A percentile compares a stretch with the other conserved stretches of the same genome.
Conservation (phyloP, 2,888 invertebrate genomes). For the Saturnia japonica region DNA sequence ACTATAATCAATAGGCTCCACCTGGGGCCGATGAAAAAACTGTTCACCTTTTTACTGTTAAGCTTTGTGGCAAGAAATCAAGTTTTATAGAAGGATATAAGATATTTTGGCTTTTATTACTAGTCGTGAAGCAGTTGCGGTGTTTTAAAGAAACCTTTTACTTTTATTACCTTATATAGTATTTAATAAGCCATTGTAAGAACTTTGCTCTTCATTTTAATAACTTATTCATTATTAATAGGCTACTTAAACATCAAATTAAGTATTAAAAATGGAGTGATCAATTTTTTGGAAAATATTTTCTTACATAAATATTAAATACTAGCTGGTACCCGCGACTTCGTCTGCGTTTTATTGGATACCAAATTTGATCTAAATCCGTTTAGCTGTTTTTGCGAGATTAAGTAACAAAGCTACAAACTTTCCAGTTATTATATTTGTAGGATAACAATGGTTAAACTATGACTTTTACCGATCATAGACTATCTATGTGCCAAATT, state of each 20-base stretch:
- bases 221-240: neutral
- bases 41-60: constrained; percentile 18
- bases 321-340: no score
- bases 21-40: constrained; percentile 46
- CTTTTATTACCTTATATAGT: neutral
- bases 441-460: no score
- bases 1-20: constrained; percentile 46
- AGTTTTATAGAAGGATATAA: constrained; percentile 12
- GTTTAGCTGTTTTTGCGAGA: no score
- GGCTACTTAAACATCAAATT: neutral
- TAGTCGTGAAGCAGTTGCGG: neutral
- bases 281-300: neutral
- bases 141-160: neutral
- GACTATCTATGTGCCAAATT: no score
- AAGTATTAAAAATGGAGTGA: neutral
- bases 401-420: no score
- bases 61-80: constrained; percentile 10
- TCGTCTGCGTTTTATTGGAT: no score
- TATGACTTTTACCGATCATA: no score
- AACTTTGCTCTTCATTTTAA: neutral
- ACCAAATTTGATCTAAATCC: no score
- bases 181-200: neutral
- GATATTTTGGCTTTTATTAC: constrained; percentile 1
- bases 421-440: no score
- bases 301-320: neutral